Evolutionary conservation across 2,113 vertebrate genomes (phyloP), one percentile per base, ranked within the genome.

Genomic region (Lepus timidus): DNA sequence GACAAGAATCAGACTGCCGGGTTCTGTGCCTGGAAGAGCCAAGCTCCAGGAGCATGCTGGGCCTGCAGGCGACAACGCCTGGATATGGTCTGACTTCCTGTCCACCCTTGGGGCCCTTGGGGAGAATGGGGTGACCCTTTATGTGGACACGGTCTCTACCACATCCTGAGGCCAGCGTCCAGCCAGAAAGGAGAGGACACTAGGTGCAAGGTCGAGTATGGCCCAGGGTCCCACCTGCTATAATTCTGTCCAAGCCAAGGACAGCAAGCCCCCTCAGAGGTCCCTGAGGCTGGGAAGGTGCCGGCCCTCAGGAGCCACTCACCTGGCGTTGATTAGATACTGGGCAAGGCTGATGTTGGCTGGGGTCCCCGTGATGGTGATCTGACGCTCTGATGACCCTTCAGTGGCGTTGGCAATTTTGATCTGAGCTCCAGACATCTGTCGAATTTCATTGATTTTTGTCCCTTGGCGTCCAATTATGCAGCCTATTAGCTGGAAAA

Each of bases 291-390:
- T 70, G 9, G 7, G 55, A 14, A 19, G 55, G 14, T 16, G 55
- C 55, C 55, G 19, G 49, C 12, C 14, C 44, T 4, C 0, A 0
- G 0, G 17, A 3, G 27, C 17, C 25, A 85, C 98, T 98, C 98
- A 99, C 99, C 99, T 99, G 98, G 99, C 99, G 31, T 99, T 99
- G 98, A 99, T 99, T 98, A 99, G 99, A 98, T 99, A 99, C 98
- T 99, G 99, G 73, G 99, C 99, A 73, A 99, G 99, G 98, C 99
- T 99, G 98, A 99, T 99, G 98, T 99, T 99, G 97, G 99, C 99
- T 55, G 99, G 99, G 98, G 99, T 99, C 97, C 99, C 99, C 62
- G 99, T 99, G 98, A 99, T 99, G 98, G 99, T 99, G 95, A 99
- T 99, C 98, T 99, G 99, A 75, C 99, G 99, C 98, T 99, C 99